Evolutionary conservation across 2,888 invertebrate genomes (phyloP).

Genomic region (Troilus luridus): DNA sequence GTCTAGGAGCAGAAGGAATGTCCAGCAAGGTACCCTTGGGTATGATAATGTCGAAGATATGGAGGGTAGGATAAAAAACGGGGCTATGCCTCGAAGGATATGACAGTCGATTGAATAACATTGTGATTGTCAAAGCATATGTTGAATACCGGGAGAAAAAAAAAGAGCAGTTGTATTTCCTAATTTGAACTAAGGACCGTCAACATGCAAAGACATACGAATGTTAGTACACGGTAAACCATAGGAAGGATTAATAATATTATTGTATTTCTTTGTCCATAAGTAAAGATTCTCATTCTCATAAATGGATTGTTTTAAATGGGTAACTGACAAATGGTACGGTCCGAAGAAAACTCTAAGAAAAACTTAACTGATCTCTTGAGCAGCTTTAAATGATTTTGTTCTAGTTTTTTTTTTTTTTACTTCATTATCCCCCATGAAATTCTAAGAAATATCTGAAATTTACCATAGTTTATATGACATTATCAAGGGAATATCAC

Average conservation of each 20-base stretch:
- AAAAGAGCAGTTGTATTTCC: no score
- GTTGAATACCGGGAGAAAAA: no score
- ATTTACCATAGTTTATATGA: no score
- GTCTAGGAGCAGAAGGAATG: not conserved
- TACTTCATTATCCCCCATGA: no score
- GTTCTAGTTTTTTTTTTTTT: not conserved
- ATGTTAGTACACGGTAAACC: no score
- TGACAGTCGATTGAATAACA: not conserved
- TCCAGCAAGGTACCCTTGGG: not conserved
- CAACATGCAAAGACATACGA: no score
- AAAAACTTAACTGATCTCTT: no score
- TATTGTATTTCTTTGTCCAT: no score
- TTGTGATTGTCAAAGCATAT: not conserved
- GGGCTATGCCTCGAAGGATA: not conserved
- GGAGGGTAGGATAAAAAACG: not conserved
- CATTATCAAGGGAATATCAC: no score
- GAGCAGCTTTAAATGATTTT: not conserved
- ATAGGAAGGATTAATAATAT: no score
- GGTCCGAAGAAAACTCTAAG: not conserved
- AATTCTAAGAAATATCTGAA: no score
- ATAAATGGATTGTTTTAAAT: not conserved
- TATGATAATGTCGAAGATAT: not conserved
- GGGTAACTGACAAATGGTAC: not conserved
- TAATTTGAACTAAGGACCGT: no score
- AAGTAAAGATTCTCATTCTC: not conserved